Evolutionary conservation across 2,797 vertebrate genomes (phyloP), one percentile per base, ranked within the genome.

Genomic region (Brotula barbata): DNA sequence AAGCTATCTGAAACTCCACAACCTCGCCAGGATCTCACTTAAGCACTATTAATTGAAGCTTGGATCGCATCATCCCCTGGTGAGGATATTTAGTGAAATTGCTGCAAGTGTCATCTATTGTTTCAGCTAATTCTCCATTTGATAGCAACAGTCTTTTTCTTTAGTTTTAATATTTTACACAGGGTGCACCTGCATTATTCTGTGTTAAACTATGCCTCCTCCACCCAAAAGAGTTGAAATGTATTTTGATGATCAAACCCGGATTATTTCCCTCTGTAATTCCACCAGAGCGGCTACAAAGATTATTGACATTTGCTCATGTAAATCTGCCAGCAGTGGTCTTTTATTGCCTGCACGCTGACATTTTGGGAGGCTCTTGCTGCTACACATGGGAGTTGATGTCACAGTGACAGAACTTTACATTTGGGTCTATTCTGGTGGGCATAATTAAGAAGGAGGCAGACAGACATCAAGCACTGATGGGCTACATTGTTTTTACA

Each of bases 281-380:
- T 73, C 63, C 46, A 1, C 48, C 6, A 53, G 65, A 46, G 52
- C 63, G 28, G 50, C 63, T 61, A 62, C 37, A 47, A 43, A 58
- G 44, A 60, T 58, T 74, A 62, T 82, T 88, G 86, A 88, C 87
- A 88, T 89, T 88, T 88, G 72, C 75, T 82, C 80, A 85, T 82
- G 77, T 81, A 86, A 88, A 90, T 90, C 55, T 39, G 54, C 66
- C 73, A 61, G 76, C 71, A 41, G 78, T 53, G 36, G 70, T 64
- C 77, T 79, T 79, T 85, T 80, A 84, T 82, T 77, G 73, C 74
- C 63, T 64, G 68, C 66, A 39, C 81, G 1, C 73, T 88, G 86
- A 89, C 86, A 88, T 88, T 89, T 85, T 74, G 63, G 65, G 76
- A 39, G 78, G 68, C 71, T 83, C 57, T 74, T 14, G 65, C 42